phyloP scores from a whole-genome alignment of 2,113 vertebrate species.

The Anas platyrhynchos region DNA sequence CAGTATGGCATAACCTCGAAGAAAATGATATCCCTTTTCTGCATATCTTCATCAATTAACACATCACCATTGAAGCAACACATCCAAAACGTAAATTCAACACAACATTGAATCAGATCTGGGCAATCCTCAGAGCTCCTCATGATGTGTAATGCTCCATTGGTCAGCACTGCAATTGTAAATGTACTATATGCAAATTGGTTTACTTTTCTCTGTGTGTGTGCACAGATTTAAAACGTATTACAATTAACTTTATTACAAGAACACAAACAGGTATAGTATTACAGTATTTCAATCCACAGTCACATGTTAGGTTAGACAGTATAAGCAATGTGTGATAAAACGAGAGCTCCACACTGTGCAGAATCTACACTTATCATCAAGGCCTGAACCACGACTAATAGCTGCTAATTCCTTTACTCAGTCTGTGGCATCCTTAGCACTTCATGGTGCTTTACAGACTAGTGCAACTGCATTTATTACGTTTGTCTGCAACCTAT shows the following conservation, averaged over 20 bases:
- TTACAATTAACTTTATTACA: constrained; percentile 48
- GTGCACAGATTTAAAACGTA: constrained; percentile 10
- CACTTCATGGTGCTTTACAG: constrained; percentile 51
- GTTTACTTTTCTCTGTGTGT: background rate
- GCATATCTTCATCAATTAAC: background rate
- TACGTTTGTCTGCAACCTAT: background rate
- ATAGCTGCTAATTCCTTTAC: background rate
- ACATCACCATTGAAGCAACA: background rate
- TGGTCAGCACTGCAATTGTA: background rate
- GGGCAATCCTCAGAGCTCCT: background rate
- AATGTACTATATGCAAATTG: background rate
- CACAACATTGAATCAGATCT: background rate
- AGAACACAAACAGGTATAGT: constrained; percentile 15
- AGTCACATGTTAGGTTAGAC: background rate
- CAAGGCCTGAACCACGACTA: background rate
- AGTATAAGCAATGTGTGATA: background rate
- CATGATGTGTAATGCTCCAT: background rate
- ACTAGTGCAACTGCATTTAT: background rate
- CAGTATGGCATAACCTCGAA: background rate
- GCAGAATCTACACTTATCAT: background rate
- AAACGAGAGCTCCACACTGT: background rate
- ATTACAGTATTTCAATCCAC: constrained; percentile 36
- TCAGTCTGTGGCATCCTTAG: constrained; percentile 8
- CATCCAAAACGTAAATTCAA: background rate
- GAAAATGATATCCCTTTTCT: background rate